Conservation (phyloP, 2,113 vertebrate species). For the Scortum barcoo region DNA sequence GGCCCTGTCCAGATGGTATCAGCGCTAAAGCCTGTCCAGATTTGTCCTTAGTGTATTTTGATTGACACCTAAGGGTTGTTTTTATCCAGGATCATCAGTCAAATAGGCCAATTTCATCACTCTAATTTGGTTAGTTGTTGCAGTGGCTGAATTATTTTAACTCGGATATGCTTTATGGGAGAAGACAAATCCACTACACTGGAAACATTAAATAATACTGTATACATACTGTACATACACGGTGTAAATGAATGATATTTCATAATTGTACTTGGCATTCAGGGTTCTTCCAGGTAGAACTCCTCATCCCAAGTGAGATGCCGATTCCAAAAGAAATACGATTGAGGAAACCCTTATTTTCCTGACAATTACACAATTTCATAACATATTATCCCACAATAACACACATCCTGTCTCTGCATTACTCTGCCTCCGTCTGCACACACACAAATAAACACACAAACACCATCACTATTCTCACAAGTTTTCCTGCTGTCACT, state of each 20-base stretch:
- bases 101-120: constrained; percentile 37
- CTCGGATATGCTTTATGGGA: background rate
- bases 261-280: background rate
- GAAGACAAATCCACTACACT: background rate
- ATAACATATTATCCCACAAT: background rate
- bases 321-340: background rate
- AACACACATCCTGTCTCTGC: background rate
- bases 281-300: background rate
- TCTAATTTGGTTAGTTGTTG: constrained; percentile 5
- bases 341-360: background rate
- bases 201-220: background rate
- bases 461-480: background rate
- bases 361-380: background rate
- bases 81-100: constrained; percentile 43
- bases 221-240: background rate
- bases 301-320: background rate
- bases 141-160: constrained; percentile 6
- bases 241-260: background rate
- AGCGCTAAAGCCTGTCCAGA: constrained; percentile 14
- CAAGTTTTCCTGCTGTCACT: constrained; percentile 19
- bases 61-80: constrained; percentile 19
- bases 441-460: constrained; percentile 4
- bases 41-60: constrained; percentile 4
- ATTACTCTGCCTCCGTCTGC: background rate
- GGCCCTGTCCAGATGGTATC: constrained; percentile 21